Evolutionary conservation across 2,797 vertebrate genomes (phyloP).

Genomic region (Phaenicophaeus curvirostris): DNA sequence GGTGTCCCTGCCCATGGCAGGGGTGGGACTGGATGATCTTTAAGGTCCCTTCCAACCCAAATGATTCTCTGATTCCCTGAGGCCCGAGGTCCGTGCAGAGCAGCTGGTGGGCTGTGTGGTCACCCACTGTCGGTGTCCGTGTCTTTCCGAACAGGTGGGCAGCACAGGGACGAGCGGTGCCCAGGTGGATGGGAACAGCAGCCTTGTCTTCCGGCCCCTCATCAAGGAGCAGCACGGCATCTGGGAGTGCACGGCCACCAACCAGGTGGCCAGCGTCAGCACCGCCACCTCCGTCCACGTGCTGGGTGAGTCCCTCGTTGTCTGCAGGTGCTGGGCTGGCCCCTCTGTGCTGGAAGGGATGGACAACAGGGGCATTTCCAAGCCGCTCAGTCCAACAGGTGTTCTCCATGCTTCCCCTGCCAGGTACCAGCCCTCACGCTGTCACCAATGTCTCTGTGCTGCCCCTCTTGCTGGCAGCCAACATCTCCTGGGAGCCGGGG

Average conservation of each 20-base stretch:
- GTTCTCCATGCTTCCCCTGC: not conserved
- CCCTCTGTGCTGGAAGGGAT: not conserved
- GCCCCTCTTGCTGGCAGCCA: slow-evolving; percentile 84
- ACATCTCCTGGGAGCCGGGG: slow-evolving; percentile 92
- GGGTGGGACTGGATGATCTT: no score
- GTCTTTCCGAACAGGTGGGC: slow-evolving; percentile 80
- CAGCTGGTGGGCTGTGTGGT: not conserved
- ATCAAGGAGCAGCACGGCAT: slow-evolving; percentile 90
- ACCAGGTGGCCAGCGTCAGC: slow-evolving; percentile 86
- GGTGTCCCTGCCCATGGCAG: no score
- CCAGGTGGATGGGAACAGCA: slow-evolving; percentile 84
- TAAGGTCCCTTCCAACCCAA: no score
- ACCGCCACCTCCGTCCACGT: slow-evolving; percentile 85
- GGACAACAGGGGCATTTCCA: no score
- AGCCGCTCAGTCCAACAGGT: no score
- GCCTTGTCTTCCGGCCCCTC: slow-evolving; percentile 86
- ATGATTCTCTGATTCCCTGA: no score
- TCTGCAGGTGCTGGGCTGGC: not conserved
- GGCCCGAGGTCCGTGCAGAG: rapidly evolving
- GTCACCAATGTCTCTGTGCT: slow-evolving; percentile 83
- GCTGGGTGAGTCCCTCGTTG: slow-evolving; percentile 79
- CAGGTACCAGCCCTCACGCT: slow-evolving; percentile 93
- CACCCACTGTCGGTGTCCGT: not conserved
- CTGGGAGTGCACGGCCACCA: slow-evolving; percentile 90
- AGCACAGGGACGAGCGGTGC: slow-evolving; percentile 73